Conservation (phyloP, 2,888 invertebrate species). For the Allacma fusca region DNA sequence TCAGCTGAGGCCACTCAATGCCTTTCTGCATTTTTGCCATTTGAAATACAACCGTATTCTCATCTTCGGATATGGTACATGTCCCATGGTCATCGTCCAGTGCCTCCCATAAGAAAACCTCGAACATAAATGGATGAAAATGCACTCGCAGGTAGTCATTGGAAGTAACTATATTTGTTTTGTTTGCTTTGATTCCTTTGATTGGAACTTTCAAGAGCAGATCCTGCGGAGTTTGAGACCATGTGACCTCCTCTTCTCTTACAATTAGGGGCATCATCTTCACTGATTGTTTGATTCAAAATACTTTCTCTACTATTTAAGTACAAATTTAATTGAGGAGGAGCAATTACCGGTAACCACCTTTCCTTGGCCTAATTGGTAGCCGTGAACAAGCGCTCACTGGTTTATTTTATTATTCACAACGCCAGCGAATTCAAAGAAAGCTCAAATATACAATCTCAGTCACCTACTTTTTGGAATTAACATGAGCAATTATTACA, state of each 20-base stretch:
- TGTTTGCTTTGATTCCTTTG: slow-evolving; percentile 71
- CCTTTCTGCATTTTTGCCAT: slow-evolving; percentile 70
- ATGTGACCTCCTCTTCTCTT: slow-evolving; percentile 73
- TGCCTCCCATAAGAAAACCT: slow-evolving; percentile 73
- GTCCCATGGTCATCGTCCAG: slow-evolving; percentile 73
- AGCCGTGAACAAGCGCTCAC: no score
- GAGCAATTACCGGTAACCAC: no score
- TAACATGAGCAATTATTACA: no score
- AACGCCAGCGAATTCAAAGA: no score
- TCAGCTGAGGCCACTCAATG: slow-evolving; percentile 52
- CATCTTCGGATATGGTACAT: slow-evolving; percentile 72
- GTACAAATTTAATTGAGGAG: no score
- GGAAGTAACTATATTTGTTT: slow-evolving; percentile 75
- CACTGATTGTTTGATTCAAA: no score
- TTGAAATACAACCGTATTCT: slow-evolving; percentile 70
- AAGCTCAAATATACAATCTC: no score
- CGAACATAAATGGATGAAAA: slow-evolving; percentile 78
- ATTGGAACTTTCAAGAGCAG: slow-evolving; percentile 74
- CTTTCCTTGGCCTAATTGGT: no score
- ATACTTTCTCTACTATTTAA: no score
- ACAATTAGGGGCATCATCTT: slow-evolving; percentile 75
- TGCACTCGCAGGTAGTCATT: slow-evolving; percentile 77
- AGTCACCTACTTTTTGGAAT: no score
- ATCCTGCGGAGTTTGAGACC: slow-evolving; percentile 74
- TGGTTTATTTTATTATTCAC: no score